phyloP scores from a whole-genome alignment of 2,888 invertebrate genomes.

The Aquatica leii region DNA sequence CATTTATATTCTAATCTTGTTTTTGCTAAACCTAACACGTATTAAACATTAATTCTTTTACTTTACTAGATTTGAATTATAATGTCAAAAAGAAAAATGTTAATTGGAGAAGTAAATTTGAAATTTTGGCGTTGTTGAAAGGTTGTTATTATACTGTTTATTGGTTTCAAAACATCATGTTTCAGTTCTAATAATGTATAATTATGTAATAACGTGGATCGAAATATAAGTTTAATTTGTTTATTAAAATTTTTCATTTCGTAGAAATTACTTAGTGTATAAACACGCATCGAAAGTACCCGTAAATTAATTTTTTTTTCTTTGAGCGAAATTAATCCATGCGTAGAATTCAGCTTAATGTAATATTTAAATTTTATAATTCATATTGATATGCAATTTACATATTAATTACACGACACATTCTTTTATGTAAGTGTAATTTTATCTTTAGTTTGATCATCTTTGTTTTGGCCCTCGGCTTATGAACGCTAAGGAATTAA shows the following conservation, averaged over 20 bases:
- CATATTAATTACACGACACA: no score
- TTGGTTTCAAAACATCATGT: slow-evolving; percentile 11
- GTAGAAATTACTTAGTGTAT: slow-evolving; percentile 3
- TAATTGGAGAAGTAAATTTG: slow-evolving; percentile 15
- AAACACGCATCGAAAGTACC: slow-evolving; percentile 1
- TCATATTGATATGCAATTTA: no score
- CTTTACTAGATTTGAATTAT: slow-evolving; percentile 6
- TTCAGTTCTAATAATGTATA: slow-evolving; percentile 8
- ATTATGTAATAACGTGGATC: slow-evolving; percentile 4
- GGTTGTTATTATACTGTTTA: slow-evolving; percentile 13
- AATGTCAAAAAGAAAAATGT: slow-evolving; percentile 14
- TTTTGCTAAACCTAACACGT: slow-evolving; percentile 9
- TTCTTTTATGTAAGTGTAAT: slow-evolving; percentile 3
- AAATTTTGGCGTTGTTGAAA: slow-evolving; percentile 9
- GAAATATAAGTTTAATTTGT: slow-evolving; percentile 8
- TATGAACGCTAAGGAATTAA: slow-evolving; percentile 26
- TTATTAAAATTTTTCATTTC: slow-evolving; percentile 10
- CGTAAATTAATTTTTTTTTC: no score
- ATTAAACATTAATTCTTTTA: slow-evolving; percentile 10
- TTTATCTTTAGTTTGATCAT: slow-evolving; percentile 16
- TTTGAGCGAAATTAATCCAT: no score
- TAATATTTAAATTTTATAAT: no score
- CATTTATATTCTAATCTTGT: slow-evolving; percentile 5
- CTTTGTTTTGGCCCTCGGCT: slow-evolving; percentile 25
- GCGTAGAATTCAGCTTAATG: no score